A percentile compares a stretch with the other conserved stretches of the same genome.
phyloP scores from a whole-genome alignment of 2,888 invertebrate genomes.

The Nemapogon koenigi region DNA sequence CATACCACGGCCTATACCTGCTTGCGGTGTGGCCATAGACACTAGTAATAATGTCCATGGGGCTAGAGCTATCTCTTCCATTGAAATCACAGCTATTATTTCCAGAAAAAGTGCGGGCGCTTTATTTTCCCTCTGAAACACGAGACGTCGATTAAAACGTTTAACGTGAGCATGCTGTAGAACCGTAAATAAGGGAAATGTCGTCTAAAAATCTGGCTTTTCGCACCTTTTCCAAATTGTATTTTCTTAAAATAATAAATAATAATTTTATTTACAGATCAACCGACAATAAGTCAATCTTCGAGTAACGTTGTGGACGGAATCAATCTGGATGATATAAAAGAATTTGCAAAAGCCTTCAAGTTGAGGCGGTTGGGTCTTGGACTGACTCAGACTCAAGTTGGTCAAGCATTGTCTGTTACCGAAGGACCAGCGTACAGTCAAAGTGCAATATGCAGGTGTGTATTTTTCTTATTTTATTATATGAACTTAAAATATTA shows the following conservation, averaged over 20 bases:
- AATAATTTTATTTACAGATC: slow-evolving; percentile 62
- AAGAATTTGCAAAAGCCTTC: slow-evolving; percentile 97
- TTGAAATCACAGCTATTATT: too few species aligned
- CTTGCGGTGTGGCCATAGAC: too few species aligned
- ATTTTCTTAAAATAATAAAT: not conserved
- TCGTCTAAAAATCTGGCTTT: too few species aligned
- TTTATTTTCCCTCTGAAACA: too few species aligned
- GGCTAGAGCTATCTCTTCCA: too few species aligned
- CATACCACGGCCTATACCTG: too few species aligned
- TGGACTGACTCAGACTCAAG: slow-evolving; percentile 96
- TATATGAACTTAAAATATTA: not conserved
- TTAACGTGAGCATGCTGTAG: too few species aligned
- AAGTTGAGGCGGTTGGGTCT: slow-evolving; percentile 91
- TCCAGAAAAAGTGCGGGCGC: too few species aligned
- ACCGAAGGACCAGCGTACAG: slow-evolving; percentile 98
- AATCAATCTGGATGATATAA: slow-evolving; percentile 96
- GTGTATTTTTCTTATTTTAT: slow-evolving; percentile 26
- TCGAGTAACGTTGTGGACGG: slow-evolving; percentile 95
- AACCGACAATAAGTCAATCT: slow-evolving; percentile 92
- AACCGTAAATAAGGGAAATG: too few species aligned
- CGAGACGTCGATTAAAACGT: too few species aligned
- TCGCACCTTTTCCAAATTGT: too few species aligned
- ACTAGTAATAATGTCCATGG: too few species aligned
- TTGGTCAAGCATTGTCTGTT: slow-evolving; percentile 94
- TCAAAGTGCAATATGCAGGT: slow-evolving; percentile 99